Conservation (phyloP, 2,113 vertebrate genomes). For the Sorex fumeus region DNA sequence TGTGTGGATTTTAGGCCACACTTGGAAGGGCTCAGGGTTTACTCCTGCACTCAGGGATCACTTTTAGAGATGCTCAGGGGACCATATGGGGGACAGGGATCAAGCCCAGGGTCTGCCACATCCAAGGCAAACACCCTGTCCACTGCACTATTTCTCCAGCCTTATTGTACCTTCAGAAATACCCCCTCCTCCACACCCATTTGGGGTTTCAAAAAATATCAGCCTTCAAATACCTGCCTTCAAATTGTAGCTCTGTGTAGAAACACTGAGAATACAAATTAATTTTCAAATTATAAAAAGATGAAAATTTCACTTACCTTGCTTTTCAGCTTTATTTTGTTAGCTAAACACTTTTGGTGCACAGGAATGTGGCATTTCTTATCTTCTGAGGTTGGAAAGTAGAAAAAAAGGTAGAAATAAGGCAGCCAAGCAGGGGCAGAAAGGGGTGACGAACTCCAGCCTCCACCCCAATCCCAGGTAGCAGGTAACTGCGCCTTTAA, state of each 20-base stretch:
- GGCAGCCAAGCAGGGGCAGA: fast-evolving
- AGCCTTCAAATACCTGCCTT: background rate
- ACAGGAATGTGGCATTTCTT: background rate
- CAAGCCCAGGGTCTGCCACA: too few species aligned
- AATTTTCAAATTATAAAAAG: constrained; percentile 36
- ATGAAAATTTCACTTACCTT: background rate
- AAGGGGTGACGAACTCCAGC: background rate
- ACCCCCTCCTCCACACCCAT: background rate
- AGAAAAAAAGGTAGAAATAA: constrained; percentile 16
- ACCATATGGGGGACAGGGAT: too few species aligned
- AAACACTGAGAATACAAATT: background rate
- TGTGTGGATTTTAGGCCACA: too few species aligned
- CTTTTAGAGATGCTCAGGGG: too few species aligned
- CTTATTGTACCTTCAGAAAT: background rate
- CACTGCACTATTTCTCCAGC: too few species aligned
- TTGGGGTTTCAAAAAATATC: constrained; percentile 2
- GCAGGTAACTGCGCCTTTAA: background rate
- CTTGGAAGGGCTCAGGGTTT: background rate
- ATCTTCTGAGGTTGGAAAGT: background rate
- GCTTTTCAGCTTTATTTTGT: background rate
- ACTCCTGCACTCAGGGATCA: too few species aligned
- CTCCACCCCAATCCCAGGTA: background rate
- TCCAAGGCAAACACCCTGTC: too few species aligned
- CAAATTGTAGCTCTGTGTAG: background rate
- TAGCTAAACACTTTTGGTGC: background rate